Evolutionary conservation across 1,140 invertebrate genomes (phyloP).

Genomic region (Tribolium madens): DNA sequence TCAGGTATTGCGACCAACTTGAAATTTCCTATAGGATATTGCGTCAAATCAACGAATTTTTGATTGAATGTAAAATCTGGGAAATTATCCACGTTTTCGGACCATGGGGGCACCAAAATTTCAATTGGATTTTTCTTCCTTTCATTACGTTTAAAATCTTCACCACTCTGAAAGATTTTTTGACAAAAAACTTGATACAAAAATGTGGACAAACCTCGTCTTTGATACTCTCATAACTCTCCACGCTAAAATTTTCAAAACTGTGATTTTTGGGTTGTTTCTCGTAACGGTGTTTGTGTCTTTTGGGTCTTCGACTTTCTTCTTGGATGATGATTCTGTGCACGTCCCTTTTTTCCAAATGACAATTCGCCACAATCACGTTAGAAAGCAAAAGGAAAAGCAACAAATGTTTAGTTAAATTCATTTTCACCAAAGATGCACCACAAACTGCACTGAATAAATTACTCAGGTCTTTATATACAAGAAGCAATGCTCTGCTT

Average conservation of each 20-base stretch:
- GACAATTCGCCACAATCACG: not conserved
- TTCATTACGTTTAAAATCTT: not conserved
- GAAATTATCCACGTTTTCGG: not conserved
- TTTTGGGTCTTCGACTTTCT: not conserved
- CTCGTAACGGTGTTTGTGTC: not conserved
- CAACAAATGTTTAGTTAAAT: not conserved
- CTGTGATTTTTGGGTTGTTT: not conserved
- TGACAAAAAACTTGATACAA: too few relatives aligned
- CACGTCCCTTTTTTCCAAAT: not conserved
- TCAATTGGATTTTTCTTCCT: not conserved
- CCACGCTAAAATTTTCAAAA: not conserved
- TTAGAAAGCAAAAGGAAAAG: not conserved
- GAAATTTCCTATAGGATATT: not conserved
- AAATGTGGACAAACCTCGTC: not conserved
- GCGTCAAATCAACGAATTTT: not conserved
- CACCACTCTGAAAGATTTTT: too few relatives aligned
- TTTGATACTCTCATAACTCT: not conserved
- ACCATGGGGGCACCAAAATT: not conserved
- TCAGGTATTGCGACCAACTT: not conserved
- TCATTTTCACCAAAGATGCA: not conserved
- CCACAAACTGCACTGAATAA: not conserved
- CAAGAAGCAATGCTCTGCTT: not conserved
- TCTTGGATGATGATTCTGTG: not conserved
- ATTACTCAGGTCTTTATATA: not conserved
- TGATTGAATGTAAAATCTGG: not conserved